phyloP scores from a whole-genome alignment of 2,113 vertebrate genomes.

The Petroica traversi region DNA sequence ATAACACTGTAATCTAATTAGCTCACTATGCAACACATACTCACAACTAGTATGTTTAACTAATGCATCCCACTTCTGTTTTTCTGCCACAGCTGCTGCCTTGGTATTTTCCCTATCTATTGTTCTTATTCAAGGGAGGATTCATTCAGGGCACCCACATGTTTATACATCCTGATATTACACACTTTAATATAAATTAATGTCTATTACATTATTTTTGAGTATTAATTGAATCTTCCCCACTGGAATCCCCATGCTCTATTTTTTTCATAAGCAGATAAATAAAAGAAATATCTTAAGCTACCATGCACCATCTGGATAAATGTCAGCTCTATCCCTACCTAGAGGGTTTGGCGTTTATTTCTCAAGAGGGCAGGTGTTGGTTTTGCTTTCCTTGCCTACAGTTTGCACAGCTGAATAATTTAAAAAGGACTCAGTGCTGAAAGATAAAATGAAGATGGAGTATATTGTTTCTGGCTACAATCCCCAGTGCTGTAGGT shows the following conservation, averaged over 20 bases:
- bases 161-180: not conserved
- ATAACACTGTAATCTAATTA: not conserved
- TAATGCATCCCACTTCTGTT: not conserved
- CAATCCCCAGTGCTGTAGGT: constrained; percentile 20
- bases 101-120: not conserved
- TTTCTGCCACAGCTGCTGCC: not conserved
- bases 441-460: constrained; percentile 62
- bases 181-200: not conserved
- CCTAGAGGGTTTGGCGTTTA: constrained; percentile 17
- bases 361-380: constrained; percentile 32
- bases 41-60: not conserved
- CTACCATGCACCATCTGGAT: constrained; percentile 14
- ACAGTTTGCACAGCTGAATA: constrained; percentile 56
- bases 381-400: constrained; percentile 55
- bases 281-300: constrained; percentile 24
- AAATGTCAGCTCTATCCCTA: constrained; percentile 46
- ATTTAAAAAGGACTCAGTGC: constrained; percentile 36
- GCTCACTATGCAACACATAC: not conserved
- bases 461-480: constrained; percentile 50
- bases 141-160: not conserved
- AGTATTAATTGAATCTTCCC: not conserved
- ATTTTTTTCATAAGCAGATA: not conserved
- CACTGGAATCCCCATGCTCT: not conserved
- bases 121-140: not conserved
- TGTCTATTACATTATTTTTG: not conserved